These are phyloP conservation scores for Cyclophora punctaria DNA, from an alignment of 2,888 invertebrate species.

Conservation along the genomic window DNA sequence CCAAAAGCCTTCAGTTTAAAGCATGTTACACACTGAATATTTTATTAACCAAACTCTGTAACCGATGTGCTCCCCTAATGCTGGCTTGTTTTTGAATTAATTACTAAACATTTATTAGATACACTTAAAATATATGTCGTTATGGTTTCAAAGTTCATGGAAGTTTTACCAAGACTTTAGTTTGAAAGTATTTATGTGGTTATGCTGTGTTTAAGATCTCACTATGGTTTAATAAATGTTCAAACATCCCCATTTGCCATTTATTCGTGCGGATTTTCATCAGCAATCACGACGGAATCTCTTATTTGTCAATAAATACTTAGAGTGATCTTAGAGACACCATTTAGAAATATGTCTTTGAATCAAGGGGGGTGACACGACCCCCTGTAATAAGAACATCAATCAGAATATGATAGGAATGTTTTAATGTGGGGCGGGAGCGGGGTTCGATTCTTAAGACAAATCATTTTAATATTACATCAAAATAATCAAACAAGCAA, in stretches of 20 bases:
- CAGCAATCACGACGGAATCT: too few relatives aligned
- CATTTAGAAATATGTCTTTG: slow-evolving; percentile 4
- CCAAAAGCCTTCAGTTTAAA: slow-evolving; percentile 61
- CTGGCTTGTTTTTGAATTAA: slow-evolving; percentile 44
- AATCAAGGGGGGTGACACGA: not conserved
- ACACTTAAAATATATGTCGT: slow-evolving; percentile 18
- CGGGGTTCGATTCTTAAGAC: too few relatives aligned
- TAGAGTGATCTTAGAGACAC: not conserved
- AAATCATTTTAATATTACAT: too few relatives aligned
- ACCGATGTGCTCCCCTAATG: slow-evolving; percentile 30
- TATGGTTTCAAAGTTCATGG: not conserved
- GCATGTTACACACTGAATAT: slow-evolving; percentile 60
- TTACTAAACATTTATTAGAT: slow-evolving; percentile 26
- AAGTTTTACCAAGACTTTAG: not conserved
- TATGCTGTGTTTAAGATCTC: too few relatives aligned
- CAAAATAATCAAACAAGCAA: too few relatives aligned
- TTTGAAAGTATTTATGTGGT: too few relatives aligned
- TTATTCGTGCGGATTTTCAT: too few relatives aligned
- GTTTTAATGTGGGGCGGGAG: slow-evolving; percentile 7
- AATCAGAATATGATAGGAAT: slow-evolving; percentile 22
- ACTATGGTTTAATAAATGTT: too few relatives aligned
- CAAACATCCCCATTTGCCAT: too few relatives aligned
- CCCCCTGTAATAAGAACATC: slow-evolving; percentile 14
- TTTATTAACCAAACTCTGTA: slow-evolving; percentile 46
- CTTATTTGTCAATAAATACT: too few relatives aligned